phyloP scores from a whole-genome alignment of 2,888 invertebrate genomes.

The Phyto melanocephala region DNA sequence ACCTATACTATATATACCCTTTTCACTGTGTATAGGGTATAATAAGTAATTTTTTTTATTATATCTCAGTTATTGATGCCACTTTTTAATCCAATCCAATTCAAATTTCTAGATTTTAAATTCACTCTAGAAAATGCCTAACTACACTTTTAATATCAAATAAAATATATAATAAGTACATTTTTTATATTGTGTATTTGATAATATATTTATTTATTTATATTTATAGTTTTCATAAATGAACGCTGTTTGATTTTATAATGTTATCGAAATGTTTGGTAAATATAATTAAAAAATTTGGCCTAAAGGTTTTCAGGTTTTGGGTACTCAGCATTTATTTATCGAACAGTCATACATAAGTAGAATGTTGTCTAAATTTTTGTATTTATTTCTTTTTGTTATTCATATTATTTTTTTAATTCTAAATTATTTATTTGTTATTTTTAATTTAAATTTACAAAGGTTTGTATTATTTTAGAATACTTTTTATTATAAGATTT shows the following conservation, averaged over 20 bases:
- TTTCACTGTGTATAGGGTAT: too few species aligned
- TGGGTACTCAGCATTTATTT: slow-evolving; percentile 6
- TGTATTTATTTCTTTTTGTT: neutral
- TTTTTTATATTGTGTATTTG: too few species aligned
- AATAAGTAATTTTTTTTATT: too few species aligned
- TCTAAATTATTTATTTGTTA: neutral
- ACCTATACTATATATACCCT: too few species aligned
- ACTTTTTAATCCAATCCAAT: too few species aligned
- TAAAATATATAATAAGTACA: too few species aligned
- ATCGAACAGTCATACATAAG: neutral
- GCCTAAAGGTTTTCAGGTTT: slow-evolving; percentile 11
- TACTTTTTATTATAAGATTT: slow-evolving; percentile 34
- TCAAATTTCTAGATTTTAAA: too few species aligned
- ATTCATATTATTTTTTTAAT: slow-evolving; percentile 10
- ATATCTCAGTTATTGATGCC: too few species aligned
- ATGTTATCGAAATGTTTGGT: too few species aligned
- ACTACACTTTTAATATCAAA: too few species aligned
- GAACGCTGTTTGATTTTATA: neutral
- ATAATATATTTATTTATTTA: too few species aligned
- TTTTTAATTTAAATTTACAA: neutral
- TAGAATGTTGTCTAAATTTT: slow-evolving; percentile 45
- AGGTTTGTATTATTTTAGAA: neutral
- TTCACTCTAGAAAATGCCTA: too few species aligned
- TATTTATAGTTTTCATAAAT: slow-evolving; percentile 28
- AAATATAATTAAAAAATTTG: neutral